Evolutionary conservation across 2,797 vertebrate genomes (phyloP), one percentile per base, ranked within the genome.

Genomic region (Alcedo atthis): DNA sequence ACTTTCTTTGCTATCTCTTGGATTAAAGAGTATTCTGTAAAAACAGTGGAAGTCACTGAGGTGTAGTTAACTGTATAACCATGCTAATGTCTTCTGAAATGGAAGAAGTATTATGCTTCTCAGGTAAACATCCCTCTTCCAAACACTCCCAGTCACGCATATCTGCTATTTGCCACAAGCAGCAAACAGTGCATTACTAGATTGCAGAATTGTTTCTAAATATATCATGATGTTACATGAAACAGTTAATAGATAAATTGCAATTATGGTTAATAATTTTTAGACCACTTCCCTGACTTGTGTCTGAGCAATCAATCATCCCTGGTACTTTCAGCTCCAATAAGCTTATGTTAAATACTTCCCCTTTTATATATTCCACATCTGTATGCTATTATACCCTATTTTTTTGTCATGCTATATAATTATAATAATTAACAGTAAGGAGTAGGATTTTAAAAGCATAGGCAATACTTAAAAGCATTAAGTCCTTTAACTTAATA

Each of bases 241-340:
- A 95, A 94, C 3, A 4, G 33, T 91, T 93, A 91, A 93, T 77
- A 87, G 82, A 46, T 70, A 86, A 92, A 93, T 91, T 96, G 78
- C 61, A 91, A 92, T 92, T 88, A 90, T 81, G 91, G 92, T 93
- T 95, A 94, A 91, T 95, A 89, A 85, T 95, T 94, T 91, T 95
- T 92, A 95, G 85, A 86, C 85, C 74, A 58, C 45, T 91, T 93
- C 53, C 57, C 83, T 61, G 78, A 46, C 75, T 88, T 84, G 42
- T 57, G 68, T 84, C 83, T 84, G 46, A 77, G 57, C 70, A 79
- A 93, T 90, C 57, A 80, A 77, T 91, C 91, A 82, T 37, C n/a
- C 28, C 8, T 88, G 75, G 71, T 81, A 88, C 77, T 90, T 96
- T 93, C 91, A 91, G 92, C 63, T 94, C 55, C 81, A 86, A 46